Base-by-base conservation (phyloP, 2,113 vertebrate species). In the Centropus bengalensis region DNA sequence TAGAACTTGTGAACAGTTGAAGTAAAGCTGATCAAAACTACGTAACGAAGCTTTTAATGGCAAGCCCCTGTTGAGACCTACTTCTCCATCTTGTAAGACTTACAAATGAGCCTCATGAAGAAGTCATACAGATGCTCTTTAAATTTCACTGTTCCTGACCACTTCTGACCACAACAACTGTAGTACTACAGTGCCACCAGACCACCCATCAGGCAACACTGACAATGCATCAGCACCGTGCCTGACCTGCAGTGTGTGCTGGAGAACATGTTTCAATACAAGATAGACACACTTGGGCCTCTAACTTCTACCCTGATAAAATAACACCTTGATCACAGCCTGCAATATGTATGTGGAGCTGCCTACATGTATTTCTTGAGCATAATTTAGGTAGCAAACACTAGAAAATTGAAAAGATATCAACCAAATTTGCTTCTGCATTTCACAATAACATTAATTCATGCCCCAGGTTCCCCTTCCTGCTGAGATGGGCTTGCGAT, bases 221-320 rank as follows among this genome's bases (percentile, higher is more conserved):
- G 49, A 47, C 28, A 42, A 36, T 0, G 4, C 45, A 84, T 33
- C 63, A 47, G 51, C 64, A 55, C 47, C 27, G 9, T 18, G 17
- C 38, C 36, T 45, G 67, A 77, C 44, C 32, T 44, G 26, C 52
- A 32, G 3, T 1, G 5, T 32, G 51, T 1, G 26, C 58, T 82
- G n/a, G 9, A 52, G 85, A 58, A 33, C 0, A 0, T 8, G 55
- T 13, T 76, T 59, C 40, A 12, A 15, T 20, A 28, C 10, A 47
- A n/a, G 45, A 66, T 12, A 63, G 58, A 59, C 30, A 45, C 30
- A 13, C 9, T 1, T 20, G 18, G 22, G 27, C 70, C 66, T 52
- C 30, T 33, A 64, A 40, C 55, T 80, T 64, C 18, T 32, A 75
- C 23, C n/a, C 55, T n/a, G 21, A 47, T 3, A 67, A 92, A 92